Percentiles rank a stretch among this genome's conserved stretches.
Conservation (phyloP, 2,888 invertebrate species). For the Cartodere bifasciata region DNA sequence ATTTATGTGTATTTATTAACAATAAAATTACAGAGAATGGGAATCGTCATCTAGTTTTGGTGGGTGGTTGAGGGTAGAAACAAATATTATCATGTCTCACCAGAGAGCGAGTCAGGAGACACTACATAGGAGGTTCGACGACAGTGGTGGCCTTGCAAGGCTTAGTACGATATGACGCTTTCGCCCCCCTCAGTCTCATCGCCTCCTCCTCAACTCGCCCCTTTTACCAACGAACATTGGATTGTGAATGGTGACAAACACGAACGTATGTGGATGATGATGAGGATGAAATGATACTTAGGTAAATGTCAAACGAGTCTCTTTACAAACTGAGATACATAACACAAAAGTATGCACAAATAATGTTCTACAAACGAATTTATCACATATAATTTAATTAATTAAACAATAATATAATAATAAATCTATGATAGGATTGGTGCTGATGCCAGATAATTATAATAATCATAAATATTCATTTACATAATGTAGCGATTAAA, state of each 20-base stretch:
- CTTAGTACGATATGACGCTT: constrained; percentile 27
- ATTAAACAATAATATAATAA: constrained; percentile 29
- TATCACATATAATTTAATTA: constrained; percentile 36
- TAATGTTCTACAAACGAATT: constrained; percentile 37
- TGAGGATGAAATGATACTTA: constrained; percentile 20
- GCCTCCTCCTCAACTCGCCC: constrained; percentile 26
- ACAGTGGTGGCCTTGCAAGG: constrained; percentile 21
- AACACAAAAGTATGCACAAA: constrained; percentile 35
- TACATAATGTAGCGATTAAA: constrained; percentile 32
- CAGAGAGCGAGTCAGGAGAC: constrained; percentile 27
- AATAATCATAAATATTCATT: constrained; percentile 27
- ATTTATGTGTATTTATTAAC: no score
- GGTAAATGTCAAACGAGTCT: constrained; percentile 27
- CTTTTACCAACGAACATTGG: constrained; percentile 10
- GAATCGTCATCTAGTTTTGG: no score
- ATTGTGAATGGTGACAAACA: constrained; percentile 17
- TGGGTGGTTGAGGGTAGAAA: constrained; percentile 31
- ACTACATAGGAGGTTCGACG: constrained; percentile 27
- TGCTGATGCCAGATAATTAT: constrained; percentile 31
- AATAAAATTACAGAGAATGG: no score
- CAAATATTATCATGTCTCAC: constrained; percentile 28
- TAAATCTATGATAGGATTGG: constrained; percentile 35
- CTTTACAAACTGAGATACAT: constrained; percentile 37
- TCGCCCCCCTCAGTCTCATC: constrained; percentile 37
- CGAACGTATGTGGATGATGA: constrained; percentile 15